Base-by-base conservation (phyloP, 2,888 invertebrate genomes). In the Choristoneura rosaceana region DNA sequence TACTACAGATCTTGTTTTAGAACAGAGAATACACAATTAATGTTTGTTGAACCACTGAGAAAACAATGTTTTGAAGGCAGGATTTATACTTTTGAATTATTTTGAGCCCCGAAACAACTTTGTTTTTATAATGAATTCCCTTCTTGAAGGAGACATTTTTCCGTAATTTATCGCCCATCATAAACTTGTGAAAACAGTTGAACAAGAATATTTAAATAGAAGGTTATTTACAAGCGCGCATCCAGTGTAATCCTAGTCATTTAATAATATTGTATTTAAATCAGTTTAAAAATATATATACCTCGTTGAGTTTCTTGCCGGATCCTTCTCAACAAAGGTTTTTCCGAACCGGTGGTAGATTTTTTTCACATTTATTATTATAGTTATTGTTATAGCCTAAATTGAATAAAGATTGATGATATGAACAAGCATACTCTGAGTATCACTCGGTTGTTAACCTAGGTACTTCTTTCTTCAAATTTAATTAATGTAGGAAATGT, bases 161-260 rank as follows among this genome's bases (percentile, higher is more conserved):
- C 63, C 67, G 17, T 71, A 63, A 70, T 63, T 68, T 71, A 74
- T 70, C 63, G 47, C 67, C 70, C 70, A 50, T 60, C 64, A 76
- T 76, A 74, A 75, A 76, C 75, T 80, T 76, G 69, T 74, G 75
- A 75, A 77, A 77, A 75, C 75, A 80, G 76, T 80, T 77, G 76
- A 71, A 68, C 59, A 25, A 76, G 79, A 82, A 83, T 83, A 25
- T 25, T 25, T 25, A 84, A 82, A 81, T 80, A 76, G 38, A 17
- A 74, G 77, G 78, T 78, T 83, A 83, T 82, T 86, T 85, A 84
- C 83, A 80, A 81, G 77, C 80, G 78, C 76, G 77, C 78, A 87
- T 84, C 82, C 78, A 75, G 76, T 74, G 79, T 86, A 86, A 87
- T 87, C 86, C 83, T 73, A 78, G 78, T 79, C 79, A 5, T 83